Base-by-base conservation (phyloP, 2,888 invertebrate genomes). In the Pyrochroa serraticornis region DNA sequence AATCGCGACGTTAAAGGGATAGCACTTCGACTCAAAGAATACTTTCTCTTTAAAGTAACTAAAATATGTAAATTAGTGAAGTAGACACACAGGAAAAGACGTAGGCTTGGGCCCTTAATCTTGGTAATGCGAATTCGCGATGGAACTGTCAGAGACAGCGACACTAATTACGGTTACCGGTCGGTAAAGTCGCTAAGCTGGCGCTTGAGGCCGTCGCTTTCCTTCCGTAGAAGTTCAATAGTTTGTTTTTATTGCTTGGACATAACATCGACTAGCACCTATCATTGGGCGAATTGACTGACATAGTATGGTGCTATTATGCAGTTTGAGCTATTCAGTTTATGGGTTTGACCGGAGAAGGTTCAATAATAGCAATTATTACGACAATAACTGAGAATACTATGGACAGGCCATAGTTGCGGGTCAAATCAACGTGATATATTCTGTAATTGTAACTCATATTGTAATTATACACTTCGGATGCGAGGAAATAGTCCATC, bases 391-490 rank as follows among this genome's bases (percentile, higher is more conserved):
- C 22, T 22, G 22, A 22, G 22, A 22, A 22, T 22, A 22, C 22
- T 22, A 22, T 5, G 3, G 22, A 5, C 22, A 22, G 2, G 22
- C 3, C 31, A 22, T 12, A 35, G 34, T 37, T 13, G 9, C 14
- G 33, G 52, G 31, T 44, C 52, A 45, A 44, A 44, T 22, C 22
- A 5, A 22, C 22, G 3, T 5, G 22, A 22, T 22, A 3, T 5
- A 22, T 22, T 5, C 22, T 5, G n/a, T 22, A 22, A 22, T 22
- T 22, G 22, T 22, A 22, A 22, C 22, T 22, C 22, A 45, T 44
- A 52, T 52, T 44, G 44, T 44, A 52, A 52, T 52, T 52, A 52
- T 44, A 44, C 45, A 52, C 41, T 44, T 52, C 50, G 37, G 37
- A 43, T 37, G 45, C 22, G 32, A 44, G 44, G 33, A 52, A 52